Evolutionary conservation across 2,888 invertebrate genomes (phyloP).

Genomic region (Xanthorhoe spadicearia): DNA sequence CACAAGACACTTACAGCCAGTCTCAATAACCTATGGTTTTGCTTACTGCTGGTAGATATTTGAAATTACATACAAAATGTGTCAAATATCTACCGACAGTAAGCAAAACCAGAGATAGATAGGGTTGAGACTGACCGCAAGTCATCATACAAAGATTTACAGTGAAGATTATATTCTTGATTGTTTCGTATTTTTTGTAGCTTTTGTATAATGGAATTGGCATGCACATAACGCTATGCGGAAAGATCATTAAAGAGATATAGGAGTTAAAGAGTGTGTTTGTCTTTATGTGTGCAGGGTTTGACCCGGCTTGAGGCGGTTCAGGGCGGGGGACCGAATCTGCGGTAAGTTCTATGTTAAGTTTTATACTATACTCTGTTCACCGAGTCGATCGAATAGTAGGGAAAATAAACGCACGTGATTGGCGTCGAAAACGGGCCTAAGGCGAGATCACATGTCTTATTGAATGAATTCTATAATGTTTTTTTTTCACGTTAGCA

Average conservation of each 20-base stretch:
- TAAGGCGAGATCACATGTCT: too few relatives aligned
- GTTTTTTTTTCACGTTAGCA: too few relatives aligned
- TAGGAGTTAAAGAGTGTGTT: conserved; percentile 78
- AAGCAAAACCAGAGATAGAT: too few relatives aligned
- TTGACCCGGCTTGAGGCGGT: conserved; percentile 59
- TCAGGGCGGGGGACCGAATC: conserved; percentile 23
- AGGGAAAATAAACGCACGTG: too few relatives aligned
- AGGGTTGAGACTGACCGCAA: too few relatives aligned
- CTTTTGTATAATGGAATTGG: conserved; percentile 75
- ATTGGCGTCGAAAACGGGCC: too few relatives aligned
- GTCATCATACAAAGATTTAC: conserved; percentile 52
- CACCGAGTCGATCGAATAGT: too few relatives aligned
- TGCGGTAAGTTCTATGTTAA: conserved; percentile 41
- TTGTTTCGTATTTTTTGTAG: conserved; percentile 72
- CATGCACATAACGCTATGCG: conserved; percentile 79
- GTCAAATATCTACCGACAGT: too few relatives aligned
- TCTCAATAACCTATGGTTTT: too few relatives aligned
- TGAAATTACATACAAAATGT: too few relatives aligned
- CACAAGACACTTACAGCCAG: conserved; percentile 52
- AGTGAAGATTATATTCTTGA: conserved; percentile 55
- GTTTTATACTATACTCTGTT: conserved; percentile 6
- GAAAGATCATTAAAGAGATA: conserved; percentile 50
- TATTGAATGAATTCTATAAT: too few relatives aligned
- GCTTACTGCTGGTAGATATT: too few relatives aligned
- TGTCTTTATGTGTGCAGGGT: conserved; percentile 85